phyloP scores from a whole-genome alignment of 2,888 invertebrate genomes.

The Rhaphigaster nebulosa region DNA sequence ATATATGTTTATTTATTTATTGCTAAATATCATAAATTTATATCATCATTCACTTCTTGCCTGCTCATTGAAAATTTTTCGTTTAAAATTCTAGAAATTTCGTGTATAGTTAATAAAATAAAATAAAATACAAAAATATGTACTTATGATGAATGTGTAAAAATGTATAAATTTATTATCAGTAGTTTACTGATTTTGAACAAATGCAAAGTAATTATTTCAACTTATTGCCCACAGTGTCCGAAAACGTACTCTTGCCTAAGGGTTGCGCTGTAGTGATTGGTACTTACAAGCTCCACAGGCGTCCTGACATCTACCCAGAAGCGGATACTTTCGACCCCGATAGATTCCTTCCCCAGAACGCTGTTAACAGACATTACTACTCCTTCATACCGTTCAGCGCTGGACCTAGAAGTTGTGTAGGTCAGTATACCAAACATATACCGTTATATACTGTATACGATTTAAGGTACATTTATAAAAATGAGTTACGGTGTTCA shows the following conservation, averaged over 20 bases:
- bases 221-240: slow-evolving; percentile 40
- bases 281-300: slow-evolving; percentile 78
- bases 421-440: slow-evolving; percentile 72
- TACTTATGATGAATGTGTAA: too few relatives aligned
- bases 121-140: too few relatives aligned
- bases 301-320: slow-evolving; percentile 76
- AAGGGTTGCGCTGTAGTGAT: slow-evolving; percentile 80
- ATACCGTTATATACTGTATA: neutral
- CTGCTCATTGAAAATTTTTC: too few relatives aligned
- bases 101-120: too few relatives aligned
- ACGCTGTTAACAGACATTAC: slow-evolving; percentile 81
- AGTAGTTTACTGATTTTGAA: too few relatives aligned
- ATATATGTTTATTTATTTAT: too few relatives aligned
- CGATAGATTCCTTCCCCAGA: slow-evolving; percentile 84
- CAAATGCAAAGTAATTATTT: neutral
- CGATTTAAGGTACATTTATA: neutral
- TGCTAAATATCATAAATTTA: too few relatives aligned
- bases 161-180: neutral
- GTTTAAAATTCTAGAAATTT: too few relatives aligned
- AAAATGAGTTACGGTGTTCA: neutral
- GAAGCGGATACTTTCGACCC: slow-evolving; percentile 82
- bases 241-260: slow-evolving; percentile 71
- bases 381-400: slow-evolving; percentile 86
- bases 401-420: slow-evolving; percentile 85
- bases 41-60: too few relatives aligned